Evolutionary conservation across 2,888 invertebrate species (phyloP), one percentile per base, ranked within the genome.

Genomic region (Aplocera efformata): DNA sequence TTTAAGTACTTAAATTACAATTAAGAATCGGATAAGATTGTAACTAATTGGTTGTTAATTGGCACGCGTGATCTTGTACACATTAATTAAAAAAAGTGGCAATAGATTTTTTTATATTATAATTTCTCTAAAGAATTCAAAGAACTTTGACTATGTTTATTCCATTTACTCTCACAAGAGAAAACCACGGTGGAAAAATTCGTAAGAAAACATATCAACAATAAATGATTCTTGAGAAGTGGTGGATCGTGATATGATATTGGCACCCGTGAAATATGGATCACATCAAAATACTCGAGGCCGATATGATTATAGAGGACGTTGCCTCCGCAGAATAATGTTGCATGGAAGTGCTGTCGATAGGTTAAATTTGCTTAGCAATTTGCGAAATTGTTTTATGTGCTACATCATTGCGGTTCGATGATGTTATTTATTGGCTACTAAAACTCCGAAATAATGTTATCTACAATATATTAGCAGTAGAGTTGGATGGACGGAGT

Each of bases 261-360:
- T 67, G 56, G 51, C 56, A 62, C 50, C 64, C 56, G 56, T 63
- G 66, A 67, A 68, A 67, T 69, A 67, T 64, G 58, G 59, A 61
- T 63, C 49, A 33, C 32, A 48, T 41, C 65, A 32, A 50, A 54
- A 52, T 37, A 31, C 24, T 25, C 26, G 42, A 40, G 23, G 29
- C 38, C 30, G 40, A 23, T 38, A 17, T 32, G 45, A 35, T 46
- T 39, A 48, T 27, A 41, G 29, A 48, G 42, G 58, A 57, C 56
- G 59, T 48, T 47, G 49, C 45, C 42, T 38, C 38, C 32, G 28
- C 30, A 29, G 42, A 50, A 46, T 32, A 46, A 47, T 48, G 38
- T 50, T 51, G 47, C 48, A 45, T 38, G 32, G 40, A 48, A 42
- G 28, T 34, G 29, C 42, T 26, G 28, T 39, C 40, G 29, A 42